Conservation (phyloP, 2,888 invertebrate genomes). For the Hermaeophaga mercurialis region DNA sequence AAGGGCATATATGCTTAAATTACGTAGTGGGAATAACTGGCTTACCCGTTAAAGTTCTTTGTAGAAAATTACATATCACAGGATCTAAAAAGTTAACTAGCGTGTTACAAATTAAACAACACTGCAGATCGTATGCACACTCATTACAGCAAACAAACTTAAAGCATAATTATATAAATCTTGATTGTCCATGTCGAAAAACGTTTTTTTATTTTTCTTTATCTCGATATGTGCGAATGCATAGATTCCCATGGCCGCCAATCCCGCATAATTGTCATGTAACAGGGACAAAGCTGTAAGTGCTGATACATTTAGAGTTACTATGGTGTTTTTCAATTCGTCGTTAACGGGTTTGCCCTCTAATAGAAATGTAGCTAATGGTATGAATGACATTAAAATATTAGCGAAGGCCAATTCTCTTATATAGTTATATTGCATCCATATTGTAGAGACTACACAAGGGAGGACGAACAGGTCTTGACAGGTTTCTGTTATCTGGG, state of each 20-base stretch:
- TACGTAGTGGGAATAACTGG: no score
- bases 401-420: neutral
- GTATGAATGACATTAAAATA: neutral
- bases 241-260: neutral
- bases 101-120: no score
- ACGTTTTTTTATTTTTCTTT: neutral
- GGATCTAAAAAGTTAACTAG: no score
- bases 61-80: no score
- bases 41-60: no score
- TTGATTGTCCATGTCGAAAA: neutral
- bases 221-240: neutral
- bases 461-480: constrained; percentile 4
- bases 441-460: constrained; percentile 1
- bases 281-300: neutral
- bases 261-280: neutral
- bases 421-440: neutral
- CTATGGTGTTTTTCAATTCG: constrained; percentile 7
- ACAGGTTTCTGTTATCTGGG: neutral
- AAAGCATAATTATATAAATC: constrained; percentile 10
- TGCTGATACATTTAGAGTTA: constrained; percentile 3
- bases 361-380: neutral
- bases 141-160: neutral
- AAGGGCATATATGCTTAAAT: no score
- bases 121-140: neutral
- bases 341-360: neutral